Percentiles rank a stretch among this genome's conserved stretches.
Evolutionary conservation across 2,797 vertebrate genomes (phyloP).

Genomic region (Microctenopoma lineatum): DNA sequence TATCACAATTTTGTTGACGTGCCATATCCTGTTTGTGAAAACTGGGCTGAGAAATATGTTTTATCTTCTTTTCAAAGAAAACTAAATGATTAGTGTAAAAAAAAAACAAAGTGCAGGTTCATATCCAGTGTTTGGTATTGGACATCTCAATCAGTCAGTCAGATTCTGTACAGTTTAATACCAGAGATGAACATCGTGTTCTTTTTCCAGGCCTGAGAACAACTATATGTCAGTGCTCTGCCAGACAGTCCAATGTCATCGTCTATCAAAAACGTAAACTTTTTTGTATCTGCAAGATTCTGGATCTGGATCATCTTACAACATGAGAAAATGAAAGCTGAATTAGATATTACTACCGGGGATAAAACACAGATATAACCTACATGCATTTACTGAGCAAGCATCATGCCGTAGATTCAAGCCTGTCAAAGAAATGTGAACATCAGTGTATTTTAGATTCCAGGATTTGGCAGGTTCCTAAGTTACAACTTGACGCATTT

Average conservation of each 20-base stretch:
- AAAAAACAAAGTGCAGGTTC: too few relatives aligned
- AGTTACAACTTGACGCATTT: constrained; percentile 22
- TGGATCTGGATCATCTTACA: too few relatives aligned
- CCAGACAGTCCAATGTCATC: neutral
- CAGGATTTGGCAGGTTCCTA: constrained; percentile 9
- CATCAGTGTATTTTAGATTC: constrained; percentile 10
- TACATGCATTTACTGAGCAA: too few relatives aligned
- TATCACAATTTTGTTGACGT: constrained; percentile 9
- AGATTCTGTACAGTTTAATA: neutral
- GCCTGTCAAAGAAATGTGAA: neutral
- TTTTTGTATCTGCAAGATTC: neutral
- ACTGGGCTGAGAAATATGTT: neutral
- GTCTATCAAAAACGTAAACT: neutral
- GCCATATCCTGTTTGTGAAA: constrained; percentile 5
- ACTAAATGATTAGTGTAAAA: neutral
- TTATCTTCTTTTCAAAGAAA: constrained; percentile 2
- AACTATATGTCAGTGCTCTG: too few relatives aligned
- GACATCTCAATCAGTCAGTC: too few relatives aligned
- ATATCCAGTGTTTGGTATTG: too few relatives aligned
- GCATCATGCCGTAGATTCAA: too few relatives aligned
- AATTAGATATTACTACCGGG: too few relatives aligned
- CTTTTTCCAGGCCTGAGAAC: neutral
- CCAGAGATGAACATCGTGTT: neutral
- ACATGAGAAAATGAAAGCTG: too few relatives aligned
- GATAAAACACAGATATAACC: too few relatives aligned